A percentile compares a stretch with the other conserved stretches of the same genome.
These are phyloP conservation scores for Catocala fraxini DNA, from an alignment of 2,888 invertebrate species.

Conservation along the genomic window DNA sequence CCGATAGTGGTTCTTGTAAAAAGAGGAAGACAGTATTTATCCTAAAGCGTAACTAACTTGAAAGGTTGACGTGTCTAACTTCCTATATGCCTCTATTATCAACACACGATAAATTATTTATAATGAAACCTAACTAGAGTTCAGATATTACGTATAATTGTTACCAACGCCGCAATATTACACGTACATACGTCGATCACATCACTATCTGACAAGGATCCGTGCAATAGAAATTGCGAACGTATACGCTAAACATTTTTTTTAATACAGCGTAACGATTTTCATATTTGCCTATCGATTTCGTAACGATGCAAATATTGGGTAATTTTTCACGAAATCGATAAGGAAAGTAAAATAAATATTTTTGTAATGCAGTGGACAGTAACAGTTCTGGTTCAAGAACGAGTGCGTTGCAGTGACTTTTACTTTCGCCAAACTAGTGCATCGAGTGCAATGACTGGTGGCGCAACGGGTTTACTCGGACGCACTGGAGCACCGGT, in stretches of 20 bases:
- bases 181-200: no score
- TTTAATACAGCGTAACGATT: no score
- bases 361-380: constrained; percentile 23
- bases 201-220: no score
- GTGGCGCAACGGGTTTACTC: constrained; percentile 72
- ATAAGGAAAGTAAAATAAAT: constrained; percentile 12
- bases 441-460: constrained; percentile 68
- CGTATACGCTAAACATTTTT: no score
- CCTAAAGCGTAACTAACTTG: neutral
- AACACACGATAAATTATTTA: no score
- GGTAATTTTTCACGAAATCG: neutral
- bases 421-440: constrained; percentile 85
- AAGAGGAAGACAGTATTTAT: constrained; percentile 8
- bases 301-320: neutral
- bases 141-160: no score
- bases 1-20: constrained; percentile 10
- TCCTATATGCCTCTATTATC: no score
- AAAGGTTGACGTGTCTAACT: no score
- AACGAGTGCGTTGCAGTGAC: constrained; percentile 57
- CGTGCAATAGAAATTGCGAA: no score
- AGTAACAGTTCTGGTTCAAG: constrained; percentile 51
- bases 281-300: neutral
- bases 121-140: no score
- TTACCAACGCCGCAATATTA: no score
- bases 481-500: constrained; percentile 74